Evolutionary conservation across 2,888 invertebrate species (phyloP), one percentile per base, ranked within the genome.

Genomic region (Caenorhabditis zanzibari): DNA sequence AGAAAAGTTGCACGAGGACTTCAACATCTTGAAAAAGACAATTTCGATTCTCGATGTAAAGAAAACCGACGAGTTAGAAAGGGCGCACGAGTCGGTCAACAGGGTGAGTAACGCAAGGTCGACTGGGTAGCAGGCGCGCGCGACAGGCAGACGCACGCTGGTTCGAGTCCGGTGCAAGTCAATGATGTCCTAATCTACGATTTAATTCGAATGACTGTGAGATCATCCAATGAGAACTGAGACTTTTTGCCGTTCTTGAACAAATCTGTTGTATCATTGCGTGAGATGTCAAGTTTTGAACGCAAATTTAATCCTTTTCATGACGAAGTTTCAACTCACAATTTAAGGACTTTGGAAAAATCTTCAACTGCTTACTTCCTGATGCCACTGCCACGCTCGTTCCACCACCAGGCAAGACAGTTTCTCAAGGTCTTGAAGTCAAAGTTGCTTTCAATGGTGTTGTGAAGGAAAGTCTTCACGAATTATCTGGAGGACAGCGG

Each of bases 401-500:
- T 81, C 95, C 97, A 22, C 86, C 89, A 1, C 95, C 95, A n/a
- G 95, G 95, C 2, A 94, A 94, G 89, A 94, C 94, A 12, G 95
- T 96, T 79, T 94, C 96, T 2, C 95, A 96, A 74, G 98, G 98
- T 0, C 94, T 98, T 0, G 97, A 97, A 94, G 95, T 96, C 10
- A 73, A 90, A 95, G 96, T 99, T 7, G 96, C 96, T 0, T 96
- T 99, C 93, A 97, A 97, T 92, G 95, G 95, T 83, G 94, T 96
- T 2, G 98, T 97, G 97, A 99, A 99, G 93, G 98, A 98, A 85
- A 96, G 96, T 3, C 94, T 99, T 77, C 95, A 95, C 81, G 99
- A 99, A 94, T 94, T 99, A 88, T 97, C 97, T 83, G 99, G 99
- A 82, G 99, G 91, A n/a, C 92, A 92, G 72, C 87, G 94, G 73